These are phyloP conservation scores for Galleria mellonella DNA, from an alignment of 1,140 invertebrate species.

Conservation along the genomic window DNA sequence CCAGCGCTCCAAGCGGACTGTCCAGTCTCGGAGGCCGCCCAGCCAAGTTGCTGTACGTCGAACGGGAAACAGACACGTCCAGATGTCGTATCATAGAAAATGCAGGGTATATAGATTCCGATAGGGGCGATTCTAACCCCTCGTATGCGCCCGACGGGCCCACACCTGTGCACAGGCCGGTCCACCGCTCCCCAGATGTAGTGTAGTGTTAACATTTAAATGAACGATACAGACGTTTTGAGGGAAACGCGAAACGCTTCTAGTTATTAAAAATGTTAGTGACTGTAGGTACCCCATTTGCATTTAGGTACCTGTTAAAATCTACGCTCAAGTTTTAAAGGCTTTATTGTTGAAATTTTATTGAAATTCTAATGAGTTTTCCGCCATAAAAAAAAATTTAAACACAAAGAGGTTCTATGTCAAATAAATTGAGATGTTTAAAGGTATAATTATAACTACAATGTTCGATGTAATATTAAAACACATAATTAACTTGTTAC, in stretches of 20 bases:
- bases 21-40: constrained; percentile 41
- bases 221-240: constrained; percentile 42
- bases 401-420: constrained; percentile 31
- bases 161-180: constrained; percentile 51
- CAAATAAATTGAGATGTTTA: constrained; percentile 44
- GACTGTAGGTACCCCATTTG: constrained; percentile 45
- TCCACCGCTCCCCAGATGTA: constrained; percentile 32
- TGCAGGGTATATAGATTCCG: constrained; percentile 61
- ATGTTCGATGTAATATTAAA: constrained; percentile 60
- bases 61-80: constrained; percentile 45
- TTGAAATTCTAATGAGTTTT: constrained; percentile 62
- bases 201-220: constrained; percentile 44
- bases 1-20: constrained; percentile 36
- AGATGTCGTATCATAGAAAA: constrained; percentile 70
- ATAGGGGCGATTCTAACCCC: constrained; percentile 55
- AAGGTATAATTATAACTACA: constrained; percentile 43
- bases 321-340: constrained; percentile 68
- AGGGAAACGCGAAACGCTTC: constrained; percentile 70
- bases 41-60: constrained; percentile 52
- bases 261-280: constrained; percentile 62
- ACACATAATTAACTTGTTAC: constrained; percentile 25
- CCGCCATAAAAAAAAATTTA: constrained; percentile 45
- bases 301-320: constrained; percentile 56
- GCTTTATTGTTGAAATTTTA: constrained; percentile 70
- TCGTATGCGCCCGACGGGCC: constrained; percentile 61